A percentile compares a stretch with the other conserved stretches of the same genome.
Evolutionary conservation across 1,140 invertebrate species (phyloP).

Genomic region (Portunus trituberculatus): DNA sequence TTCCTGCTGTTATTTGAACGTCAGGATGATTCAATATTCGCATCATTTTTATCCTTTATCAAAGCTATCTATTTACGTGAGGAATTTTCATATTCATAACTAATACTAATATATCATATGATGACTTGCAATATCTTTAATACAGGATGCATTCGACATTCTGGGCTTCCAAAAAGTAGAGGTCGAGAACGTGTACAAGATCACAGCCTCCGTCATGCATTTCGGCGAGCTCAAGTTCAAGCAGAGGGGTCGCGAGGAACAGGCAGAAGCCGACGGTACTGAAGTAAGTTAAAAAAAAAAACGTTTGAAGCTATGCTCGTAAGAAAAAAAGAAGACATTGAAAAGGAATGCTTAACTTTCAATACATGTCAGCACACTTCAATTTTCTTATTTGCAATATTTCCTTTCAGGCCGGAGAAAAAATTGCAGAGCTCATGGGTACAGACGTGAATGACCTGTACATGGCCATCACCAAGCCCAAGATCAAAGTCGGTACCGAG

Average conservation of each 20-base stretch:
- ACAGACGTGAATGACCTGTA: slow-evolving; percentile 80
- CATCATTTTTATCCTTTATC: no score
- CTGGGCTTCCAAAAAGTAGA: slow-evolving; percentile 97
- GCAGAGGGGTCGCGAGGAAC: slow-evolving; percentile 66
- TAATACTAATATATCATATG: no score
- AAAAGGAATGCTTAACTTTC: background rate
- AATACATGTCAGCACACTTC: background rate
- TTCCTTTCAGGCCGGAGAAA: slow-evolving; percentile 83
- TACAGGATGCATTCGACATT: slow-evolving; percentile 98
- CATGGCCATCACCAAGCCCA: slow-evolving; percentile 65
- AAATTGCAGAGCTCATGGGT: slow-evolving; percentile 82
- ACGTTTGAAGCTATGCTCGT: background rate
- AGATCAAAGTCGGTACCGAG: slow-evolving; percentile 72
- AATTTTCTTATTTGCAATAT: background rate
- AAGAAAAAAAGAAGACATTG: background rate
- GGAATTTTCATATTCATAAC: background rate
- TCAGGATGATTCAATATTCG: no score
- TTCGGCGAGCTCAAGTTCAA: slow-evolving; percentile 87
- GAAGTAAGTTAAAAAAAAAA: slow-evolving; percentile 83
- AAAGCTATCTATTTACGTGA: background rate
- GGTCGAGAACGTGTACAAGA: slow-evolving; percentile 97
- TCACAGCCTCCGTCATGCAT: slow-evolving; percentile 98
- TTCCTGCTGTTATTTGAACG: no score
- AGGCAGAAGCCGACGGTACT: slow-evolving; percentile 97
- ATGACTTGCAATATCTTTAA: background rate